phyloP scores from a whole-genome alignment of 2,113 vertebrate genomes.

The Gymnorhina tibicen region DNA sequence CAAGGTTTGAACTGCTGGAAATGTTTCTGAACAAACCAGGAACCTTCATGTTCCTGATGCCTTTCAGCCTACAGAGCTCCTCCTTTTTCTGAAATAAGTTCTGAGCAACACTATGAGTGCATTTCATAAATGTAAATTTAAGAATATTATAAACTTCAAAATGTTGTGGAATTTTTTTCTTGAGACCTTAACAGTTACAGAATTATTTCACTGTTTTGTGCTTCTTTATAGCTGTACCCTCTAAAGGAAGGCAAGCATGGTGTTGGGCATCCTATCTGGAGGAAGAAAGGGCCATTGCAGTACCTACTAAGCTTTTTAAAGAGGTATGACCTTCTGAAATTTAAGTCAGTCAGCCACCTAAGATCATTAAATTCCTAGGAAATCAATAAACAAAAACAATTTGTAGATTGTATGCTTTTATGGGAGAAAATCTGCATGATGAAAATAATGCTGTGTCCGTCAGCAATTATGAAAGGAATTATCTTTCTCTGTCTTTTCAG shows the following conservation, averaged over 20 bases:
- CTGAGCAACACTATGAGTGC: neutral
- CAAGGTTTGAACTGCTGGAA: neutral
- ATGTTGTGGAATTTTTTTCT: neutral
- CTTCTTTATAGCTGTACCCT: slow-evolving; percentile 68
- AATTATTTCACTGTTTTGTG: neutral
- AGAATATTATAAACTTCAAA: neutral
- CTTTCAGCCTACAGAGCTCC: neutral
- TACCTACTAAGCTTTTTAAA: slow-evolving; percentile 93
- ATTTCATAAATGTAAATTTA: neutral
- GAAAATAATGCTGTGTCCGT: neutral
- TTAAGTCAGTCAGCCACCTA: neutral
- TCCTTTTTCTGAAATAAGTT: neutral
- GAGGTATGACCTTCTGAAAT: slow-evolving; percentile 77
- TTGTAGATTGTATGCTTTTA: neutral
- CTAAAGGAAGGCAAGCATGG: slow-evolving; percentile 90
- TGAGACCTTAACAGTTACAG: neutral
- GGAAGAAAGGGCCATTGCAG: slow-evolving; percentile 87
- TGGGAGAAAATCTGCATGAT: neutral
- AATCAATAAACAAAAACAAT: neutral
- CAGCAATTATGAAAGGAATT: neutral
- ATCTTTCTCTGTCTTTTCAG: neutral
- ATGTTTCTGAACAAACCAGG: neutral
- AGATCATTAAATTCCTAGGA: neutral
- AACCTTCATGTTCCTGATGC: neutral
- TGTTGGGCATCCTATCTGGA: slow-evolving; percentile 95